These are phyloP conservation scores for Tuta absoluta DNA, from an alignment of 2,888 invertebrate genomes.

Conservation along the genomic window DNA sequence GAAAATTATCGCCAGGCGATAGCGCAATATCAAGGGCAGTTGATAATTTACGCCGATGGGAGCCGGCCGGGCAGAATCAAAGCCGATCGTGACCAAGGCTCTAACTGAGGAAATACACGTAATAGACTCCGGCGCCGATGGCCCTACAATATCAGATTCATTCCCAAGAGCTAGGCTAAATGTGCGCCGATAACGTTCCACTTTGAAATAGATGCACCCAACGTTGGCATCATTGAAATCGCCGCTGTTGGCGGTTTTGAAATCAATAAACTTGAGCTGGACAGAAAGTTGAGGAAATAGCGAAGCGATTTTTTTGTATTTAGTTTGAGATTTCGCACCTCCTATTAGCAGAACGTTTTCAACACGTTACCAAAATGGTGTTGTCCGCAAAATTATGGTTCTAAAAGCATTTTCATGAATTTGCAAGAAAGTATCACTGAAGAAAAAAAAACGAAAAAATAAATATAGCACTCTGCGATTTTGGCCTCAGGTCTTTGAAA, in stretches of 20 bases:
- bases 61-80: constrained; percentile 46
- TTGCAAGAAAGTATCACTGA: no score
- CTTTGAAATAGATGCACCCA: constrained; percentile 15
- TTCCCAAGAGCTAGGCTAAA: constrained; percentile 37
- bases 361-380: no score
- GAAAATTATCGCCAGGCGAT: constrained; percentile 34
- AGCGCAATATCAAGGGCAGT: constrained; percentile 43
- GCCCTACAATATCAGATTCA: constrained; percentile 41
- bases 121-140: constrained; percentile 42
- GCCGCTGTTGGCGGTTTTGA: constrained; percentile 10
- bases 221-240: constrained; percentile 1
- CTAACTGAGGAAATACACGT: constrained; percentile 45
- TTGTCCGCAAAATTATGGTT: no score
- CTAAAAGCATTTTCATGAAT: no score
- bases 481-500: no score
- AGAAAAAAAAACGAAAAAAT: no score
- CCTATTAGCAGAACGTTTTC: no score
- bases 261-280: constrained; percentile 17
- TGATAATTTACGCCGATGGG: constrained; percentile 49
- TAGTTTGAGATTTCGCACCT: no score
- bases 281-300: background rate
- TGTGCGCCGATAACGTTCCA: constrained; percentile 16
- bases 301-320: no score
- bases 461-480: no score
- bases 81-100: constrained; percentile 55